Base-by-base conservation (phyloP, 2,888 invertebrate genomes). In the Drosophila monieri region DNA sequence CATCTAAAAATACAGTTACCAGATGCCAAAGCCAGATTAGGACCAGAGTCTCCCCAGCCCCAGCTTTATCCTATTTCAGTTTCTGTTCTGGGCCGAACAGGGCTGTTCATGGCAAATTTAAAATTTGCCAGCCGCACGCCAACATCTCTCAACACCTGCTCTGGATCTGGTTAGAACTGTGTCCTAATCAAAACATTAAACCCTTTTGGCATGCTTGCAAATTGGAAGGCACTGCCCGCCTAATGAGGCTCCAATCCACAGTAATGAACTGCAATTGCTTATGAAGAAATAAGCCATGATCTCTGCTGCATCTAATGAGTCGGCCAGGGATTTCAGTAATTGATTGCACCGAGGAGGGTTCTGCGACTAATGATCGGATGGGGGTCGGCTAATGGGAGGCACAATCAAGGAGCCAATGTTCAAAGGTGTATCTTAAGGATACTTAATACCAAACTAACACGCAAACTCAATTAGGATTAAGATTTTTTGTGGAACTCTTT, bases 101-200 rank as follows among this genome's bases (percentile, higher is more conserved):
- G 12, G 41, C 48, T 72, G 73, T 70, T 76, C 78, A 76, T 68
- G 76, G 74, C 74, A 73, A 80, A 78, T 78, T 61, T 51, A 8
- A 76, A 74, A 83, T 79, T 69, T 54, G 68, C 71, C 52, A 57
- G 64, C 59, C 76, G 53, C 69, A 62, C 62, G 73, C 55, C 55
- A 54, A 37, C 46, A 43, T 57, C 51, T 55, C 51, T 61, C 53
- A 75, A 76, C 80, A 79, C 76, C 85, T 79, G 81, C 73, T 54
- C 56, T 10, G n/a, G 25, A 27, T 30, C 53, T 69, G 54, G 55
- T 68, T 58, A 68, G 69, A 53, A 55, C 21, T 62, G 55, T 71
- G 62, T 60, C 72, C 68, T 73, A 81, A 81, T 81, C 81, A 81
- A 85, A 85, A 78, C 76, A 81, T 85, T 81, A 85, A 79, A 56